These are phyloP conservation scores for Typhlichthys subterraneus DNA, from an alignment of 2,797 vertebrate genomes.

Conservation along the genomic window DNA sequence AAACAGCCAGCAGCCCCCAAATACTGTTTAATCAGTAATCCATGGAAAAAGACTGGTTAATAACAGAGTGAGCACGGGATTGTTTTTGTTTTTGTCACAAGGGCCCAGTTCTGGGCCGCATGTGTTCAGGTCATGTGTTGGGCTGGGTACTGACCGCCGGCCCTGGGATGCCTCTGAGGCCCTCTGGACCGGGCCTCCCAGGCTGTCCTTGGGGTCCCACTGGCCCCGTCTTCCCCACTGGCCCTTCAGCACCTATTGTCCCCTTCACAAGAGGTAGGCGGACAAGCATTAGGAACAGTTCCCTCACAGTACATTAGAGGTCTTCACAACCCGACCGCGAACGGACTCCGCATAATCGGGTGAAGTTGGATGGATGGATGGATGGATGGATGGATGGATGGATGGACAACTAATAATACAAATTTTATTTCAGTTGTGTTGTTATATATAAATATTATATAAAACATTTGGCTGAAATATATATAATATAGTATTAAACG, in stretches of 20 bases:
- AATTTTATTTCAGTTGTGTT: too few species aligned
- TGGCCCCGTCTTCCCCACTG: conserved; percentile 83
- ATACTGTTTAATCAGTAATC: too few species aligned
- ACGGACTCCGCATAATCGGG: too few species aligned
- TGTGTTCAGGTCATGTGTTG: not conserved
- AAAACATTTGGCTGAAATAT: too few species aligned
- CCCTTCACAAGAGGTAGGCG: conserved; percentile 70
- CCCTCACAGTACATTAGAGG: too few species aligned
- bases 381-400: too few species aligned
- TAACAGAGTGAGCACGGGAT: too few species aligned
- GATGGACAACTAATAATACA: too few species aligned
- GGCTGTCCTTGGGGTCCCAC: conserved; percentile 85
- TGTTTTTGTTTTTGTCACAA: not conserved
- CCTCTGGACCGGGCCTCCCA: conserved; percentile 83
- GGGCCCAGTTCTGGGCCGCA: conserved; percentile 1
- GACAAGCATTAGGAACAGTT: not conserved
- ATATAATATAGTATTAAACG: not conserved
- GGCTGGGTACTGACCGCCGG: conserved; percentile 81
- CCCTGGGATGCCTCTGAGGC: conserved; percentile 89
- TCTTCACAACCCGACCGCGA: too few species aligned
- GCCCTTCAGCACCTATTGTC: conserved; percentile 76
- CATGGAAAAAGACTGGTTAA: too few species aligned
- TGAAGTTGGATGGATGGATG: too few species aligned
- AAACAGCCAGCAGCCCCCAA: not conserved
- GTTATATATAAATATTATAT: too few species aligned